phyloP scores from a whole-genome alignment of 2,888 invertebrate species.

The Agrypnus murinus region DNA sequence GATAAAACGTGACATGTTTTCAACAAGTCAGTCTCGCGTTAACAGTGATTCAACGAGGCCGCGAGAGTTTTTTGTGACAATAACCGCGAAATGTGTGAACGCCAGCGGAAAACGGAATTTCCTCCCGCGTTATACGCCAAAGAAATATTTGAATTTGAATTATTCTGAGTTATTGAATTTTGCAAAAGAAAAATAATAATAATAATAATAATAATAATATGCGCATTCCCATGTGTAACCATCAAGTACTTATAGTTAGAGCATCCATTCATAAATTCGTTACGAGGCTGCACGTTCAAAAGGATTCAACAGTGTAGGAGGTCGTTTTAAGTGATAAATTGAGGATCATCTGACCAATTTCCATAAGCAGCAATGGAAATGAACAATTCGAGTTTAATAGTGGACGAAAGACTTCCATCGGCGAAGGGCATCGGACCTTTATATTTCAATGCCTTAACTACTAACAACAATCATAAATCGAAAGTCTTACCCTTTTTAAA shows the following conservation, averaged over 20 bases:
- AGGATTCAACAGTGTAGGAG: conserved; percentile 53
- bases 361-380: conserved; percentile 54
- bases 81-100: conserved; percentile 29
- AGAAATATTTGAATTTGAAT: background rate
- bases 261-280: conserved; percentile 44
- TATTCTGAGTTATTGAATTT: too few species aligned
- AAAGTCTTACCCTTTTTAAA: conserved; percentile 10
- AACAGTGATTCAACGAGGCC: conserved; percentile 38
- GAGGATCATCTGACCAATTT: conserved; percentile 55
- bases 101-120: conserved; percentile 17
- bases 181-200: too few species aligned
- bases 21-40: conserved; percentile 48
- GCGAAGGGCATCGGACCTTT: conserved; percentile 47
- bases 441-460: conserved; percentile 53
- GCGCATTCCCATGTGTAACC: conserved; percentile 22
- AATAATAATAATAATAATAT: too few species aligned
- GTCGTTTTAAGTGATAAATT: conserved; percentile 56
- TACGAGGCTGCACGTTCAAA: conserved; percentile 46
- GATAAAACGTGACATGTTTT: conserved; percentile 52
- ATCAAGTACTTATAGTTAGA: too few species aligned
- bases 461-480: conserved; percentile 32
- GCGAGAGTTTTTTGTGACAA: conserved; percentile 19
- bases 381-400: conserved; percentile 54
- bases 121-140: background rate
- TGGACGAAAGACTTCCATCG: conserved; percentile 50